Evolutionary conservation across 2,797 vertebrate genomes (phyloP).

Genomic region (Neopelma chrysocephalum): DNA sequence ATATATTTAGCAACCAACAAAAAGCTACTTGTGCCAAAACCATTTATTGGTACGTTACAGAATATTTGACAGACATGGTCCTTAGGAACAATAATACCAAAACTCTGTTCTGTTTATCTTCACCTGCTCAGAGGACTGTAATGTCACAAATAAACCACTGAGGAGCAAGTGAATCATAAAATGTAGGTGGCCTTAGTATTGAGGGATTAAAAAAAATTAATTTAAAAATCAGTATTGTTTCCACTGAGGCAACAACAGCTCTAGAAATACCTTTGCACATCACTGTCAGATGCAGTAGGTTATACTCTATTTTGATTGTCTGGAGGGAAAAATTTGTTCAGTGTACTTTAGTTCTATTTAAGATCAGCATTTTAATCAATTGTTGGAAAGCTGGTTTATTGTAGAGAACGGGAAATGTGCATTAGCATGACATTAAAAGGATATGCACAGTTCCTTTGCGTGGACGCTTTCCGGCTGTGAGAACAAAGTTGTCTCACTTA

Average conservation of each 20-base stretch:
- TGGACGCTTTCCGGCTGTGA: neutral
- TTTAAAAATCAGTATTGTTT: neutral
- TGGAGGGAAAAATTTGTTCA: neutral
- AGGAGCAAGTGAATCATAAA: neutral
- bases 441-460: neutral
- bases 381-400: neutral
- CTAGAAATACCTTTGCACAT: neutral
- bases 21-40: neutral
- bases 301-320: neutral
- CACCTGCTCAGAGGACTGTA: neutral
- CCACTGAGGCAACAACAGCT: neutral
- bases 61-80: neutral
- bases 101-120: neutral
- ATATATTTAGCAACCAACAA: neutral
- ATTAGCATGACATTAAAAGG: neutral
- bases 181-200: neutral
- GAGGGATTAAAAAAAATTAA: neutral
- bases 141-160: neutral
- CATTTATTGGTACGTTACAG: neutral
- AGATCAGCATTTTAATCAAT: neutral
- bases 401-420: neutral
- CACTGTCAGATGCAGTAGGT: neutral
- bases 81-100: neutral
- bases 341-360: neutral
- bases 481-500: neutral